Conservation (phyloP, 2,888 invertebrate genomes). For the Candidula unifasciata region DNA sequence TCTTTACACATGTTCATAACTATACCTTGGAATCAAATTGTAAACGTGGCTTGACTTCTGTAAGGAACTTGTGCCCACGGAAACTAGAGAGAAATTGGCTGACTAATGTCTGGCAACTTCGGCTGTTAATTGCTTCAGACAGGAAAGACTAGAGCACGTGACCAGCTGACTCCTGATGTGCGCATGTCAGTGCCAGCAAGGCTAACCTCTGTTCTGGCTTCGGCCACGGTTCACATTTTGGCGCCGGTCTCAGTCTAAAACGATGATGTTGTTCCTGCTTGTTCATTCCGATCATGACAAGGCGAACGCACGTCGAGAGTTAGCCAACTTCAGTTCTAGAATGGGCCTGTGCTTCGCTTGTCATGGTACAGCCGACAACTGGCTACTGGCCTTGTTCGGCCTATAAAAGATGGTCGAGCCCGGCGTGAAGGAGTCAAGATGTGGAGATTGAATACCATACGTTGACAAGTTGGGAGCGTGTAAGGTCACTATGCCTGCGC, state of each 20-base stretch:
- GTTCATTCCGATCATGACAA: constrained; percentile 30
- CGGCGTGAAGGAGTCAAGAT: constrained; percentile 26
- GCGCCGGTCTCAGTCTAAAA: background rate
- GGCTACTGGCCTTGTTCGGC: background rate
- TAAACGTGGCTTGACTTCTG: no score
- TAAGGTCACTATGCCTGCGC: constrained; percentile 24
- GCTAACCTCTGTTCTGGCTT: background rate
- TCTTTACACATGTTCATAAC: background rate
- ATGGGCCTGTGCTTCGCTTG: constrained; percentile 17
- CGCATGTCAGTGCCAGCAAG: background rate
- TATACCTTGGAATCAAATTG: no score
- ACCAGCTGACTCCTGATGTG: background rate
- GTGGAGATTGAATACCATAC: constrained; percentile 19
- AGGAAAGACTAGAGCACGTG: background rate
- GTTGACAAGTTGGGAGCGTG: constrained; percentile 24
- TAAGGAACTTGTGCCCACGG: no score
- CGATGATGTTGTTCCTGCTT: background rate
- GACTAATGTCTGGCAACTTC: background rate
- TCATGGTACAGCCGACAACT: background rate
- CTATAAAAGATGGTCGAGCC: background rate
- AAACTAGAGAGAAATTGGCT: background rate
- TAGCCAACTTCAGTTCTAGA: constrained; percentile 15
- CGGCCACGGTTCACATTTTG: background rate
- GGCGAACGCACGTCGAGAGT: constrained; percentile 20
- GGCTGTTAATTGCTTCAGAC: background rate